Evolutionary conservation across 2,797 vertebrate species (phyloP).

Genomic region (Poecilia picta): DNA sequence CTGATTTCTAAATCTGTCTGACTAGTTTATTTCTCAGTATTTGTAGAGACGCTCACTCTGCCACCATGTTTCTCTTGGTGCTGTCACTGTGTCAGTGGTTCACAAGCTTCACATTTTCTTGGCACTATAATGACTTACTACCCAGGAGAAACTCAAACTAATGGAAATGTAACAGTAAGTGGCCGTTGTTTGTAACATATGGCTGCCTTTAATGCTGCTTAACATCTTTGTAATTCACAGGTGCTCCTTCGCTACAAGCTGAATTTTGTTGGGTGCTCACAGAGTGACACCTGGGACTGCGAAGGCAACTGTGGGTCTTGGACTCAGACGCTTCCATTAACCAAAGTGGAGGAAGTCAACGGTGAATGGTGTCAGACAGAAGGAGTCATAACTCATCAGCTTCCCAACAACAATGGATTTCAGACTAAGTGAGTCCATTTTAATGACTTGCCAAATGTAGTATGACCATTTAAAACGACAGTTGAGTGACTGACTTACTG

Average conservation of each 20-base stretch:
- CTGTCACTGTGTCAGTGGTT: not conserved
- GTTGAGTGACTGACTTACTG: too few species aligned
- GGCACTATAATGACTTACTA: slow-evolving; percentile 5
- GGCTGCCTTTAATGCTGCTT: not conserved
- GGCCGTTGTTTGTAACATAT: not conserved
- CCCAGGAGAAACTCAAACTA: not conserved
- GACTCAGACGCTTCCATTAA: rapidly evolving
- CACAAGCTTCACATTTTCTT: slow-evolving; percentile 1
- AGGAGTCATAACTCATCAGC: slow-evolving; percentile 10
- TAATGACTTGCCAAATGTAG: too few species aligned
- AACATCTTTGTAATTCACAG: slow-evolving; percentile 9
- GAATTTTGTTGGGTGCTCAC: rapidly evolving
- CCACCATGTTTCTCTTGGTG: not conserved
- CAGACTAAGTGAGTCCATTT: rapidly evolving
- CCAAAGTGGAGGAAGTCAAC: not conserved
- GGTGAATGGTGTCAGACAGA: slow-evolving; percentile 53
- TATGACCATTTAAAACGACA: not conserved
- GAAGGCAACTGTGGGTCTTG: not conserved
- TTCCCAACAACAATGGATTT: slow-evolving; percentile 19
- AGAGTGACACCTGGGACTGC: rapidly evolving
- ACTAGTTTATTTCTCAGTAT: not conserved
- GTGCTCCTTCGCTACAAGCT: slow-evolving; percentile 44
- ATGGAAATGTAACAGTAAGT: not conserved
- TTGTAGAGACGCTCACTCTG: not conserved
- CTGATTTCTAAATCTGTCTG: not conserved